phyloP scores from a whole-genome alignment of 2,113 vertebrate species.

The Felis chaus region DNA sequence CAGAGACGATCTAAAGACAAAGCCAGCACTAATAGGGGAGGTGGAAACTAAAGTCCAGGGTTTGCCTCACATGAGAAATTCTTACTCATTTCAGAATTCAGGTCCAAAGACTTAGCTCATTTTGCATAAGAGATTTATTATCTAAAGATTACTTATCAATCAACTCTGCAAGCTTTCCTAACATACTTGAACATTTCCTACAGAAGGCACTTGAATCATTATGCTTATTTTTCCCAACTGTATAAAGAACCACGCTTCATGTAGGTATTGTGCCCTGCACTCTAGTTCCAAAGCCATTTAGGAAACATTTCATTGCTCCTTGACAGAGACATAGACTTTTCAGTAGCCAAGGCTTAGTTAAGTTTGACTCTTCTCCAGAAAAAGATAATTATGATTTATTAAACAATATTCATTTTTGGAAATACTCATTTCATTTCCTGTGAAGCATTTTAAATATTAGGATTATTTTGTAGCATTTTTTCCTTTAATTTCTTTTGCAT shows the following conservation, averaged over 20 bases:
- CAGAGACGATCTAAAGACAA: not conserved
- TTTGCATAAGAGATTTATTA: slow-evolving; percentile 11
- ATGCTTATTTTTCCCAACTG: slow-evolving; percentile 7
- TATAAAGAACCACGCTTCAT: not conserved
- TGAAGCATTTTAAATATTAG: slow-evolving; percentile 8
- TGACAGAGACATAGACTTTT: not conserved
- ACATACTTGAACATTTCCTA: slow-evolving; percentile 51
- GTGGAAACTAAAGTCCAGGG: not conserved
- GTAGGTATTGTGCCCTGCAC: not conserved
- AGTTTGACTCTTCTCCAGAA: not conserved
- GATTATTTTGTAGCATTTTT: slow-evolving; percentile 25
- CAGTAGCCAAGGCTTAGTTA: slow-evolving; percentile 4
- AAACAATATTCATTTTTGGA: slow-evolving; percentile 36
- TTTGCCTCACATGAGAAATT: slow-evolving; percentile 28
- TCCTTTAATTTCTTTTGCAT: slow-evolving; percentile 24
- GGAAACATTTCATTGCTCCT: not conserved
- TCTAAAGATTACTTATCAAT: slow-evolving; percentile 10
- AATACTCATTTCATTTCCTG: slow-evolving; percentile 39
- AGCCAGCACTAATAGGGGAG: not conserved
- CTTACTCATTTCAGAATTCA: slow-evolving; percentile 53
- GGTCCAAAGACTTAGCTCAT: not conserved
- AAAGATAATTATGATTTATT: slow-evolving; percentile 40
- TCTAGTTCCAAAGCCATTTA: not conserved
- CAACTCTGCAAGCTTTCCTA: not conserved
- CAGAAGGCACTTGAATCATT: slow-evolving; percentile 67